These are phyloP conservation scores for Gallinago stenura DNA, from an alignment of 2,797 vertebrate species.

Conservation along the genomic window DNA sequence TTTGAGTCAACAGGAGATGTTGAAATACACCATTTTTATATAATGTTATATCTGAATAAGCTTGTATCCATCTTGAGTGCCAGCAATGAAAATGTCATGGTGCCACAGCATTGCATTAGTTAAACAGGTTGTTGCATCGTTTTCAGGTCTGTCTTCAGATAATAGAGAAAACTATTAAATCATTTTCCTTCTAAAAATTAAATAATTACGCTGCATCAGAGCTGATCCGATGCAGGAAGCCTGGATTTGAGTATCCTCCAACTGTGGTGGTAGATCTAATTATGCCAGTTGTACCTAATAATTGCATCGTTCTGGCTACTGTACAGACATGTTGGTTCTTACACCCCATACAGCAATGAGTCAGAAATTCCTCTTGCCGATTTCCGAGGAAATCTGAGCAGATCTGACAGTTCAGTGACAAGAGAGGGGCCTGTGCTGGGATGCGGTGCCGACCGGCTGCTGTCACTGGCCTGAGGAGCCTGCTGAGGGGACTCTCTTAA, in stretches of 20 bases:
- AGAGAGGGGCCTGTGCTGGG: neutral
- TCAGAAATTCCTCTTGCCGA: neutral
- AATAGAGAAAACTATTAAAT: neutral
- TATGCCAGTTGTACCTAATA: neutral
- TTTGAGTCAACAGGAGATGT: neutral
- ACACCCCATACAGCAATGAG: neutral
- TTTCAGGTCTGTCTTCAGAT: neutral
- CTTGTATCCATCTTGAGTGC: neutral
- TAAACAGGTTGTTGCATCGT: neutral
- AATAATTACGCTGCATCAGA: neutral
- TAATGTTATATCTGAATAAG: neutral
- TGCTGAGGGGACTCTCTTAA: neutral
- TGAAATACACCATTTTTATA: neutral
- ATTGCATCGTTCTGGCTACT: neutral
- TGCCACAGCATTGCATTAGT: neutral
- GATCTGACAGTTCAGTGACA: neutral
- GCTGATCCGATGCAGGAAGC: neutral
- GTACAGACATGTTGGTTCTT: neutral
- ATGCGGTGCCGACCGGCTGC: neutral
- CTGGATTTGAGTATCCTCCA: neutral
- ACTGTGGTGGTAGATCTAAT: neutral
- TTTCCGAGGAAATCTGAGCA: neutral
- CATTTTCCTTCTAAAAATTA: neutral
- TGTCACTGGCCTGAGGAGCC: neutral
- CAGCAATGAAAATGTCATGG: neutral